A percentile compares a stretch with the other conserved stretches of the same genome.
Evolutionary conservation across 1,140 invertebrate species (phyloP).

Genomic region (Danaus melanippus): DNA sequence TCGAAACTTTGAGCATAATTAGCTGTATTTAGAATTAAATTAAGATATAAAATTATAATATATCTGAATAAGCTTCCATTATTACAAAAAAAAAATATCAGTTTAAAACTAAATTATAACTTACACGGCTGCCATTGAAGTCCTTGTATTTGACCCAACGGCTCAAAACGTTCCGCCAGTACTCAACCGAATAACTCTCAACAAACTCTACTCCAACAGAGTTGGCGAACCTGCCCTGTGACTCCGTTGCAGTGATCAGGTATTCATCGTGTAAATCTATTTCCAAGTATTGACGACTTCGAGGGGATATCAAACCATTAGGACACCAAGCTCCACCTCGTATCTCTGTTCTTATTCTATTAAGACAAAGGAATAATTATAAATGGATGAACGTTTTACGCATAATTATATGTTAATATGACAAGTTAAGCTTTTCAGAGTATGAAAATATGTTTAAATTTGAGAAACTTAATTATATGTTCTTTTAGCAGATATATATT

Average conservation of each 20-base stretch:
- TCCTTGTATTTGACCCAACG: slow-evolving; percentile 88
- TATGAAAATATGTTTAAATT: too few relatives aligned
- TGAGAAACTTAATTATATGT: background rate
- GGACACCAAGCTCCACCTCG: slow-evolving; percentile 97
- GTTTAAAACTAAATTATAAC: slow-evolving; percentile 12
- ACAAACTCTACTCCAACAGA: slow-evolving; percentile 93
- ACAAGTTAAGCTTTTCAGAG: too few relatives aligned
- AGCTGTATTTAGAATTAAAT: too few relatives aligned
- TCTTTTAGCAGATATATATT: background rate
- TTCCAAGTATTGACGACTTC: slow-evolving; percentile 88
- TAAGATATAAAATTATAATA: too few relatives aligned
- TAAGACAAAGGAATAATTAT: background rate
- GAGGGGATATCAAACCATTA: slow-evolving; percentile 80
- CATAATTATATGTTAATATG: too few relatives aligned
- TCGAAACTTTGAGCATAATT: too few relatives aligned
- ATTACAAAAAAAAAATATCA: too few relatives aligned
- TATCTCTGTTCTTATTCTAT: slow-evolving; percentile 87
- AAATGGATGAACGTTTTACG: too few relatives aligned
- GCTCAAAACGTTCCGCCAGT: slow-evolving; percentile 79
- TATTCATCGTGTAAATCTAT: slow-evolving; percentile 85
- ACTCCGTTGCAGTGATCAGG: slow-evolving; percentile 89
- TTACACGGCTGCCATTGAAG: slow-evolving; percentile 81
- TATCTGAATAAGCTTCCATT: too few relatives aligned
- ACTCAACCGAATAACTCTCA: slow-evolving; percentile 88
- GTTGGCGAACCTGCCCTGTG: slow-evolving; percentile 94